Base-by-base conservation (phyloP, 2,797 vertebrate genomes). In the Hozukius guyotensis region DNA sequence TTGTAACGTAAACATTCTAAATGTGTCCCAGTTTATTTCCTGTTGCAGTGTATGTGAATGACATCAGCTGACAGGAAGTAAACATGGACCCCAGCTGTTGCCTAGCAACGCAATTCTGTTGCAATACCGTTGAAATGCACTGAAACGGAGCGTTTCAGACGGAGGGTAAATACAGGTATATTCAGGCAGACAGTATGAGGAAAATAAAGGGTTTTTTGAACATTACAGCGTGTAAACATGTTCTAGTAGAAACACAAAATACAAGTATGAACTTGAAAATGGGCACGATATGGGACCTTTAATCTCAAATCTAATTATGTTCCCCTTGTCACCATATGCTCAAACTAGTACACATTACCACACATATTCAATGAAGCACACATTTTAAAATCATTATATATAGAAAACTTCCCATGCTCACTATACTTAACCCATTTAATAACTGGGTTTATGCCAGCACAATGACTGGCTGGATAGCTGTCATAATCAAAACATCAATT, bases 81-180 rank as follows among this genome's bases (percentile, higher is more conserved):
- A 16, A 42, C 38, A 42, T 16, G 38, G 38, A 42, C 38, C 38
- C 38, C 14, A 42, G 0, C 38, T 42, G 38, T 42, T 42, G 38
- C 38, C 38, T 14, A 1, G 38, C 38, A 14, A 42, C 38, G 13
- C 36, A 38, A 38, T 13, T 34, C 32, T 0, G 31, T 31, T 29
- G 29, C 31, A 31, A 32, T 32, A 11, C 34, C 12, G 12, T 34
- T 38, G 13, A 42, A 42, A 42, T 42, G 0, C 13, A 0, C 38
- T 42, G 6, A 42, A 16, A 42, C 13, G 38, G 13, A 42, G 1
- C 13, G 5, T 42, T 42, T 42, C 38, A 42, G 38, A 42, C 38
- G 0, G 38, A 42, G 38, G 38, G 38, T 42, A 42, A 42, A 42
- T 42, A 0, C 13, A 1, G 13, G 13, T 42, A 42, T 0, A 42